Evolutionary conservation across 1,140 invertebrate genomes (phyloP).

Genomic region (Lycorma delicatula): DNA sequence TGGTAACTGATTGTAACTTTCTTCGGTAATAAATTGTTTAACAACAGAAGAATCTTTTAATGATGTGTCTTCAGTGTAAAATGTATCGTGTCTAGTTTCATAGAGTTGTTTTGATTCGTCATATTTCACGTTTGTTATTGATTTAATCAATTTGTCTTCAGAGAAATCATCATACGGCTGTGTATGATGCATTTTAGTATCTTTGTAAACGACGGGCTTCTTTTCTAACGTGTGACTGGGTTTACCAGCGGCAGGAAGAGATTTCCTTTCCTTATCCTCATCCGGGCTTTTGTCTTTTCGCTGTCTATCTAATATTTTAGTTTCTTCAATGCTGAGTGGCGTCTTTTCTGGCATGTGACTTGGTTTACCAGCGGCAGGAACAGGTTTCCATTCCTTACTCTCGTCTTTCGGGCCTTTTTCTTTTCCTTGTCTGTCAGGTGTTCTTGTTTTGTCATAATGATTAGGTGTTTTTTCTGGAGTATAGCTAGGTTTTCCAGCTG

Average conservation of each 20-base stretch:
- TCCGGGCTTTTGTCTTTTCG: not conserved
- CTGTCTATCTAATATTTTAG: not conserved
- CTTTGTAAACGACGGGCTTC: not conserved
- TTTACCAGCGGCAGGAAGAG: not conserved
- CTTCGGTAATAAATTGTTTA: no score
- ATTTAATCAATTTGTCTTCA: no score
- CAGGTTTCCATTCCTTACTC: not conserved
- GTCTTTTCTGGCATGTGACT: not conserved
- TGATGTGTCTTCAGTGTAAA: no score
- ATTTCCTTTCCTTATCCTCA: not conserved
- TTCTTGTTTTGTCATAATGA: not conserved
- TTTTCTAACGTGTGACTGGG: not conserved
- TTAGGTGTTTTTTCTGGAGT: not conserved
- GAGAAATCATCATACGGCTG: no score
- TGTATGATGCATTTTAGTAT: no score
- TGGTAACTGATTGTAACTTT: no score
- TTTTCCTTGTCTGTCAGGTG: not conserved
- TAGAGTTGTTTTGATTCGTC: no score
- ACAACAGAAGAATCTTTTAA: no score
- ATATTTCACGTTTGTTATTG: no score
- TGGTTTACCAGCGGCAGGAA: not conserved
- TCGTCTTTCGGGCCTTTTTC: not conserved
- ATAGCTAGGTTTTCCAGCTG: not conserved
- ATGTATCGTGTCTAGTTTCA: no score
- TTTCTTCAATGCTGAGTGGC: not conserved